Evolutionary conservation across 2,113 vertebrate species (phyloP), one percentile per base, ranked within the genome.

Genomic region (Scortum barcoo): DNA sequence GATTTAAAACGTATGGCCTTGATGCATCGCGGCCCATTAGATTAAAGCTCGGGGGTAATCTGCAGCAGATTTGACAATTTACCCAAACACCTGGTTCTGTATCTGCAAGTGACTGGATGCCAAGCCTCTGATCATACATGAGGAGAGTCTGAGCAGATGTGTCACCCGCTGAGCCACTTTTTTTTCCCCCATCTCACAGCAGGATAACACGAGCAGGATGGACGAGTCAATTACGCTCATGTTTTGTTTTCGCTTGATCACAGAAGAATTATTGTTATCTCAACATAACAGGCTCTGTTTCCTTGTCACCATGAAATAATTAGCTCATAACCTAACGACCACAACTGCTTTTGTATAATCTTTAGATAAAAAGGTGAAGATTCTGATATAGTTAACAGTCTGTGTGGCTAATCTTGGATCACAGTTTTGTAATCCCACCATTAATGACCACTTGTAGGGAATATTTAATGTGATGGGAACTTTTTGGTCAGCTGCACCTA

Each of bases 21-120:
- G 75, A 75, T 83, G 80, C 82, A 82, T 78, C 65, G 51, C 80
- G 80, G 28, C 56, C 69, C 33, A 71, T 91, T 88, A 85, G 67
- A 87, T 88, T 70, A 85, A 90, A 89, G 89, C 88, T 84, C 81
- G 10, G 30, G 58, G 81, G 81, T 85, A 91, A 91, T 93, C 69
- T 87, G 81, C 30, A 30, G 50, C 80, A 88, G 83, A 93, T 91
- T 85, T 76, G 51, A 74, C 67, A 86, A 83, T 84, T 80, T 85
- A 84, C 76, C 80, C 63, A 74, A 86, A 89, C 92, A 94, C 89
- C 90, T 93, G 91, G 46, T 74, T 86, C 65, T 65, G 57, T 60
- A 73, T 85, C 63, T 74, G 72, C 68, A 65, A 88, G 81, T 71
- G 40, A 56, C 26, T 30, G 46, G 53, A 30, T 74, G 58, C 63